Percentiles rank a stretch among this genome's conserved stretches.
phyloP scores from a whole-genome alignment of 35 echinoderm and acorn worm genomes.

The Anneissia japonica region DNA sequence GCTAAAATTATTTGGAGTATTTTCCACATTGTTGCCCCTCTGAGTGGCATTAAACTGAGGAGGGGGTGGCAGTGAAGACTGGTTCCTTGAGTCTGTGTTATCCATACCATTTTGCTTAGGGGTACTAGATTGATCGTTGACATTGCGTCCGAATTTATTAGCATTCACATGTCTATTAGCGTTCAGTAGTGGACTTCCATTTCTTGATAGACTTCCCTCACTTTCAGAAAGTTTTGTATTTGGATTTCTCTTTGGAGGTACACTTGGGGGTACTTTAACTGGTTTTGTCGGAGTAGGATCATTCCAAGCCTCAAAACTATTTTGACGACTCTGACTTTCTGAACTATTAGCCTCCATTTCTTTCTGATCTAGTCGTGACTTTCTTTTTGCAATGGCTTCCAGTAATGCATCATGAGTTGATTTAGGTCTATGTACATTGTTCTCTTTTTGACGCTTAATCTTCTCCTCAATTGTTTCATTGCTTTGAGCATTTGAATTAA shows the following conservation, averaged over 20 bases:
- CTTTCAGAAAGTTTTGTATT: not conserved
- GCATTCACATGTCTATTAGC: not conserved
- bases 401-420: slow-evolving; percentile 44
- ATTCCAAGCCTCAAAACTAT: not conserved
- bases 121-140: not conserved
- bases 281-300: not conserved
- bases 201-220: not conserved
- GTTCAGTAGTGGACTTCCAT: not conserved
- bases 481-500: not conserved
- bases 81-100: not conserved
- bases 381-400: slow-evolving; percentile 72
- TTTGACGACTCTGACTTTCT: not conserved
- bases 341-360: not conserved
- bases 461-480: not conserved
- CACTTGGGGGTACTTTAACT: not conserved
- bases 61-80: not conserved
- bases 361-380: slow-evolving; percentile 39
- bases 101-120: not conserved
- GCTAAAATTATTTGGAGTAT: not conserved
- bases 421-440: slow-evolving; percentile 53
- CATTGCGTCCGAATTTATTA: no score
- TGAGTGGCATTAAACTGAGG: not conserved
- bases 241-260: not conserved
- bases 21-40: not conserved
- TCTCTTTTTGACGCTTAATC: slow-evolving; percentile 1